phyloP scores from a whole-genome alignment of 2,797 vertebrate species.

The Hybognathus amarus region DNA sequence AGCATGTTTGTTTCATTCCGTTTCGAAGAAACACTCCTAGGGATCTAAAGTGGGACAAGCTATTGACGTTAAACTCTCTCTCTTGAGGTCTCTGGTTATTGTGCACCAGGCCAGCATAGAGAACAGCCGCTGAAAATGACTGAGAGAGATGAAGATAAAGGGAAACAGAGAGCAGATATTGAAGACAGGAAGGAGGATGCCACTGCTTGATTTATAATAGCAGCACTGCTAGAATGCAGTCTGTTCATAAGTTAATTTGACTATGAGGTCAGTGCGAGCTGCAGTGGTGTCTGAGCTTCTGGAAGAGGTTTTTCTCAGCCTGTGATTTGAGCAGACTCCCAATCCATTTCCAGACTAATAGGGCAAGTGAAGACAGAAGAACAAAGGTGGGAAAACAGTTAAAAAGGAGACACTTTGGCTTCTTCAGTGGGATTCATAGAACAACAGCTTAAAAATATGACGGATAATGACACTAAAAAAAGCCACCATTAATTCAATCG shows the following conservation, averaged over 20 bases:
- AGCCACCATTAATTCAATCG: background rate
- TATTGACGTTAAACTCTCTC: slow-evolving; percentile 49
- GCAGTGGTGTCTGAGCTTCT: slow-evolving; percentile 12
- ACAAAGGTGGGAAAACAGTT: slow-evolving; percentile 18
- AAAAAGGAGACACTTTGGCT: background rate
- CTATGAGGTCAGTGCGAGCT: slow-evolving; percentile 41
- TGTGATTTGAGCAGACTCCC: slow-evolving; percentile 21
- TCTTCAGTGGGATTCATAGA: background rate
- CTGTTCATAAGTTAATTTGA: slow-evolving; percentile 41
- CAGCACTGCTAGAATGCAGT: slow-evolving; percentile 14
- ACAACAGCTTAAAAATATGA: background rate
- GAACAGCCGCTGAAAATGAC: slow-evolving; percentile 24
- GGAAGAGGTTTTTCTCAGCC: slow-evolving; percentile 8
- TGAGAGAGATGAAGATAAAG: slow-evolving; percentile 26
- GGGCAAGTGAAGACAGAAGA: slow-evolving; percentile 12
- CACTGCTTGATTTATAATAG: slow-evolving; percentile 40
- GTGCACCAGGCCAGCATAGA: slow-evolving; percentile 17
- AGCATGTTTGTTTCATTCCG: slow-evolving; percentile 24
- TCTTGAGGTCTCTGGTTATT: slow-evolving; percentile 47
- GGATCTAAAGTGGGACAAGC: slow-evolving; percentile 59
- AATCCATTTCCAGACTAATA: slow-evolving; percentile 22
- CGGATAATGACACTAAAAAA: background rate
- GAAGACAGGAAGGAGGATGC: slow-evolving; percentile 19
- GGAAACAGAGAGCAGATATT: slow-evolving; percentile 34
- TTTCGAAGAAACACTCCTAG: slow-evolving; percentile 37